phyloP scores from a whole-genome alignment of 2,113 vertebrate genomes.

The Prolemur simus region DNA sequence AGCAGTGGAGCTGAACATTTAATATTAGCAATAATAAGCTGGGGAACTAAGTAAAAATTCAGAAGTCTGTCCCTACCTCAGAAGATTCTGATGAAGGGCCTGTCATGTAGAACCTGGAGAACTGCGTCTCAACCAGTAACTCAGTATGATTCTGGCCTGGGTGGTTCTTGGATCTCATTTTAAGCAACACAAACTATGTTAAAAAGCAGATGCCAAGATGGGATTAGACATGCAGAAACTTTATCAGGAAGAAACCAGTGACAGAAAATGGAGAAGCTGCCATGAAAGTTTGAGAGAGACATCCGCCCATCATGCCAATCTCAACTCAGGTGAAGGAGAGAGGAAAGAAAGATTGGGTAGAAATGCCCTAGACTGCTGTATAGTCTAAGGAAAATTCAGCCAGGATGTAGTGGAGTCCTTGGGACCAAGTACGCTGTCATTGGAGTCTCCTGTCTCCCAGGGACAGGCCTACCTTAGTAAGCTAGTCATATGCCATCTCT shows the following conservation, averaged over 20 bases:
- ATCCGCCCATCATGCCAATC: not conserved
- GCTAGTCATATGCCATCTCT: no score
- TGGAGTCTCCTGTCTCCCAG: not conserved
- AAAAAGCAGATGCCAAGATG: not conserved
- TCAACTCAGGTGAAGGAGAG: not conserved
- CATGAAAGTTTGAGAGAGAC: not conserved
- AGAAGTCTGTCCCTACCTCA: not conserved
- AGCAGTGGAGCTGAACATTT: not conserved
- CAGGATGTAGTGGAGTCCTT: not conserved
- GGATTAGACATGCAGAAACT: no score
- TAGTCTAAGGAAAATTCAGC: not conserved
- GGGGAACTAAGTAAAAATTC: not conserved
- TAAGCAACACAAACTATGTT: not conserved
- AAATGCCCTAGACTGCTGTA: not conserved
- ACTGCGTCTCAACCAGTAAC: not conserved
- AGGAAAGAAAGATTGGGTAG: not conserved
- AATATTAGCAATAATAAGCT: not conserved
- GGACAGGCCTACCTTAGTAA: not conserved
- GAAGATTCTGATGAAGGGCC: not conserved
- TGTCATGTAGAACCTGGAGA: not conserved
- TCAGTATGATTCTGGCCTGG: not conserved
- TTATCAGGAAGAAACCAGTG: not conserved
- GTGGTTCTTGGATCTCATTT: not conserved
- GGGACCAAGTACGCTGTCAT: not conserved
- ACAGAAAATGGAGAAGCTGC: not conserved